Base-by-base conservation (phyloP, 1,140 invertebrate genomes). In the Nasonia giraulti region DNA sequence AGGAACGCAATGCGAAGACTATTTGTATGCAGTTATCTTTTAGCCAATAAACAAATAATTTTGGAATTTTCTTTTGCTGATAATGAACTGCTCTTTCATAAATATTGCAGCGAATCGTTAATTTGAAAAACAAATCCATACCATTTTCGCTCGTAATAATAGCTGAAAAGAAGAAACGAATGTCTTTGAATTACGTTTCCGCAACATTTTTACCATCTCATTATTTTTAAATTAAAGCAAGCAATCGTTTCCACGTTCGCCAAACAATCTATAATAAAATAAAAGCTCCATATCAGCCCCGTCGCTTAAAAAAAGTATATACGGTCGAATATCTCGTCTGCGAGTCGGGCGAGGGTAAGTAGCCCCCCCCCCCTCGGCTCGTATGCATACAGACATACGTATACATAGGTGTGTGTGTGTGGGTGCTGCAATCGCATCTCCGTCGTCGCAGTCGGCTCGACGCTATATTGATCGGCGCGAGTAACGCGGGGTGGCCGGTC, bases 381-480 rank as follows among this genome's bases (percentile, higher is more conserved):
- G 8, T 50, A 37, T 37, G 55, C 31, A 71, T 71, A 71, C 20
- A 8, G 14, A 14, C 11, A 75, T 33, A 17, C 73, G 68, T 71
- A n/a, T 31, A 27, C 27, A 23, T 37, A 37, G 3, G 1, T 20
- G 20, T 68, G 20, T 4, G 27, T 20, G 77, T 69, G 84, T 73
- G 79, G 80, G 80, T 82, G 84, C 37, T 44, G 77, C 31, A 69
- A 75, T 75, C 79, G 79, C 79, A 78, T 76, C 74, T 37, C 74
- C 44, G 62, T 79, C 44, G 55, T 83, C 62, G 33, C 77, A 50
- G 69, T 33, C 44, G 33, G 44, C 44, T 74, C 73, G 80, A 85
- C 80, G 81, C 76, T 79, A 85, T 82, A 80, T 82, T 83, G 81
- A 86, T 86, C 85, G 69, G 33, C 66, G 31, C n/a, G 74, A n/a